phyloP scores from a whole-genome alignment of 2,888 invertebrate genomes.

The Latheticus oryzae region DNA sequence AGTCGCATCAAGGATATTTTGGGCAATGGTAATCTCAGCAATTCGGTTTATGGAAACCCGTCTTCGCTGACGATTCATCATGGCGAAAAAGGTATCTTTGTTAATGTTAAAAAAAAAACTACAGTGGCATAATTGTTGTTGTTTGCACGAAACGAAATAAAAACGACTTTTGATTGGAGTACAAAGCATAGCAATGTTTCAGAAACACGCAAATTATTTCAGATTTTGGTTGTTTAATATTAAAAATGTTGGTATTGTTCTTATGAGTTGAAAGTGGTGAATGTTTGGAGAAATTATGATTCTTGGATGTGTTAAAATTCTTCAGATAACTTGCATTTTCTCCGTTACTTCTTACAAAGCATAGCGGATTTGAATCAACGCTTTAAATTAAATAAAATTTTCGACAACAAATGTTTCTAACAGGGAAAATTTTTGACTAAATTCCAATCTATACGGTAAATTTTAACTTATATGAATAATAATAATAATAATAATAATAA shows the following conservation, averaged over 20 bases:
- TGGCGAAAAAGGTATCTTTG: constrained; percentile 69
- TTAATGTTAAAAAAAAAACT: constrained; percentile 13
- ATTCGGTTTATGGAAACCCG: constrained; percentile 73
- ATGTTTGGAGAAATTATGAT: constrained; percentile 7
- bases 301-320: constrained; percentile 32
- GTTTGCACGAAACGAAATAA: constrained; percentile 39
- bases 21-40: constrained; percentile 68
- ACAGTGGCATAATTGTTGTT: constrained; percentile 42
- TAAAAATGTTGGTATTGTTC: constrained; percentile 16
- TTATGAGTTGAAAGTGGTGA: constrained; percentile 12
- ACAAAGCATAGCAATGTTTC: constrained; percentile 8
- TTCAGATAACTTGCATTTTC: constrained; percentile 37
- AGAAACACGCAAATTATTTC: constrained; percentile 10
- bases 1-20: constrained; percentile 63
- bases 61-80: constrained; percentile 74
- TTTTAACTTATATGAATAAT: too few species aligned
- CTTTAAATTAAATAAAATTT: constrained; percentile 35
- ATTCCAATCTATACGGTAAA: constrained; percentile 6
- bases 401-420: constrained; percentile 10
- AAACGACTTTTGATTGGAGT: too few species aligned
- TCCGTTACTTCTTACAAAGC: constrained; percentile 25
- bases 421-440: constrained; percentile 14
- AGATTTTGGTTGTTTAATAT: constrained; percentile 1
- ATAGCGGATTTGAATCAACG: constrained; percentile 36
- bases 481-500: too few species aligned